phyloP scores from a whole-genome alignment of 2,888 invertebrate species.

The Drosophila niveifrons region DNA sequence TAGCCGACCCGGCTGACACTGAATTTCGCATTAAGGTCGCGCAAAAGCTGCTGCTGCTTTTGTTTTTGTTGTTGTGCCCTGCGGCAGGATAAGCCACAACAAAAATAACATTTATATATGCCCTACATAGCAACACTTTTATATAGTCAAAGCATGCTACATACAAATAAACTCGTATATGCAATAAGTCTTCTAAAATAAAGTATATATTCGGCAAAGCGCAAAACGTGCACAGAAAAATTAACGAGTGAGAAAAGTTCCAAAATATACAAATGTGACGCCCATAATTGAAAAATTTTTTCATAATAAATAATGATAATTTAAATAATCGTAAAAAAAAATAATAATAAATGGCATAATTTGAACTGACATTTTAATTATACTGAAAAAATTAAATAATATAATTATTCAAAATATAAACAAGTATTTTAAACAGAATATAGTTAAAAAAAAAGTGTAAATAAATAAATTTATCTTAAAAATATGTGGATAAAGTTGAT shows the following conservation, averaged over 20 bases:
- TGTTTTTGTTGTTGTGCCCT: conserved; percentile 11
- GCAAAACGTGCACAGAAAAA: neutral
- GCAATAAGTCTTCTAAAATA: conserved; percentile 14
- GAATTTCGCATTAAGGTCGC: conserved; percentile 38
- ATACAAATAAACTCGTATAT: neutral
- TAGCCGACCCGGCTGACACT: conserved; percentile 45
- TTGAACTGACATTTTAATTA: no score
- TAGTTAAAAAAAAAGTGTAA: no score
- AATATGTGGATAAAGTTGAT: no score
- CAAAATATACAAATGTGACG: neutral
- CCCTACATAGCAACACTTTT: conserved; percentile 1
- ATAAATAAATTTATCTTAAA: no score
- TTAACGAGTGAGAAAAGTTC: neutral
- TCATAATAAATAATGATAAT: no score
- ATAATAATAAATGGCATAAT: no score
- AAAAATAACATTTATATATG: conserved; percentile 10
- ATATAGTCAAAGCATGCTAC: conserved; percentile 16
- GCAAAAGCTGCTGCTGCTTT: conserved; percentile 16
- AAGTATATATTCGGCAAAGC: conserved; percentile 14
- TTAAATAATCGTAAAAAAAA: no score
- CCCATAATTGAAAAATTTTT: no score
- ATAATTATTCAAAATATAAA: no score
- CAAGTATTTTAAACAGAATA: no score
- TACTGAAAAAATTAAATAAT: no score
- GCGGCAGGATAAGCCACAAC: conserved; percentile 23